Evolutionary conservation across 2,888 invertebrate species (phyloP), one percentile per base, ranked within the genome.

Genomic region (Acanthoscelides obtectus): DNA sequence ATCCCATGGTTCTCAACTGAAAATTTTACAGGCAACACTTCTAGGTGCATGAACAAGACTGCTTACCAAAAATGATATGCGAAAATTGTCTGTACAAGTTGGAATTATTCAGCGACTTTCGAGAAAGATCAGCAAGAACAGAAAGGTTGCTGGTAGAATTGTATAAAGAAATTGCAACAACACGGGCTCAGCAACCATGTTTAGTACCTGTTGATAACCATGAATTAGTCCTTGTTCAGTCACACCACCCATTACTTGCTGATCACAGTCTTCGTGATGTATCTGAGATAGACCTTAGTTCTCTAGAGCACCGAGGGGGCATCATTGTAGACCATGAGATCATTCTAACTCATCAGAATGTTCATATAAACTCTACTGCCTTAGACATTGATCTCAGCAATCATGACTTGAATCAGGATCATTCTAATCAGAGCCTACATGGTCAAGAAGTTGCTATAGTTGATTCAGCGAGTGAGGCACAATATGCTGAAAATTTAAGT

Each of bases 21-120:
- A 68, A 66, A n/a, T n/a, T n/a, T 69, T 67, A 25, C 68, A 70
- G 66, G 68, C 67, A 69, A 71, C 5, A n/a, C 65, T 78, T 76
- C 72, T 75, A 89, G 89, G 86, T 89, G 25, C 87, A 87, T 67
- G 84, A 87, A 81, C 81, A 84, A 21, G 89, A 89, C 80, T 87
- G 87, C 75, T 82, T 89, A 67, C 89, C 89, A 21, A 90, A 90
- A 84, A 87, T 88, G 80, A 86, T 90, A 2, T 90, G 89, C 77
- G 87, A 87, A 75, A 86, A 87, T 68, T 89, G 89, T 78, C 84
- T 88, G 17, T 89, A 86, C 75, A 89, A 89, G 79, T 78, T 90
- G 70, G 89, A 90, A 75, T 82, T 88, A 69, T 82, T 89, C 71
- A 88, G 86, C 77, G 88, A 89, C 70, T 89, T 90, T 80, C 86